Evolutionary conservation across 2,888 invertebrate genomes (phyloP), one percentile per base, ranked within the genome.

Genomic region (Drosophila austrosaltans): DNA sequence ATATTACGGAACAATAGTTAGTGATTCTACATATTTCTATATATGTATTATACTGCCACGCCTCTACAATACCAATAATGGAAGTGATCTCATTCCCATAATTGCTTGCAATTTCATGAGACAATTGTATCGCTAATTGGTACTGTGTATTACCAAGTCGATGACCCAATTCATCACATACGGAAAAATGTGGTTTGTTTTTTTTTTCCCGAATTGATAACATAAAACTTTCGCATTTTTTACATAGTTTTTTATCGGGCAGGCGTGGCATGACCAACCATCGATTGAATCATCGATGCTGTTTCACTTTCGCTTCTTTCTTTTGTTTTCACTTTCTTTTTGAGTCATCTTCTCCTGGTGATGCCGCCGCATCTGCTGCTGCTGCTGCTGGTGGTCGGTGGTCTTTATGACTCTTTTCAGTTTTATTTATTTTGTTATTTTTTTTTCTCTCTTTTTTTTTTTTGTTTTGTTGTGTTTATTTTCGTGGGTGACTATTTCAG

Each of bases 141-240:
- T 22, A 48, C 22, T 48, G 48, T 10, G 48, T 48, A 48, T 25
- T 16, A 4, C 48, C 10, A 5, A 48, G 22, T 48, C 48, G 48
- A 20, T 48, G 25, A 25, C 25, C 48, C 25, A 22, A 25, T 25
- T 48, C 3, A 8, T 20, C 0, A 2, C 12, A 40, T 40, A 40
- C 40, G n/a, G 20, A 22, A 48, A 8, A 48, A 8, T 22, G 20
- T 48, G 20, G 22, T 20, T 16, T 7, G 10, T 8, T 32, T 57
- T 59, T 53, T 53, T 10, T 3, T 22, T 36, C 16, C 48, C 59
- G 8, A 56, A 69, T 58, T 66, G 72, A 72, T 72, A 72, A 72
- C 69, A 66, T 81, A 66, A 82, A 81, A 83, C 86, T 85, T 82
- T 86, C 86, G 86, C 82, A 83, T 79, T 75, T 79, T 74, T 73